phyloP scores from a whole-genome alignment of 2,113 vertebrate species.

The Crypturellus undulatus region DNA sequence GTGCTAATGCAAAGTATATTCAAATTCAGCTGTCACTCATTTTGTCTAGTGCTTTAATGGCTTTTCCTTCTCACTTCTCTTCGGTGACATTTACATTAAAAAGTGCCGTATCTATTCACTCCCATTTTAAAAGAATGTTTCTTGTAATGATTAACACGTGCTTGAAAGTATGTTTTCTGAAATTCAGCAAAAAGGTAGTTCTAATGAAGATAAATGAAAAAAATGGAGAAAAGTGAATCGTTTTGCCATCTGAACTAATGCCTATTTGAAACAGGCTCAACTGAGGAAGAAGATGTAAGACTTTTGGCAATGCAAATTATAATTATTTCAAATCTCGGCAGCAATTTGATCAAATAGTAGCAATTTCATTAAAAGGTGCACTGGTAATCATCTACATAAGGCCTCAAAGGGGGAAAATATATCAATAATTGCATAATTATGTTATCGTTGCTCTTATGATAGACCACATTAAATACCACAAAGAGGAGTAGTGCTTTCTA shows the following conservation, averaged over 20 bases:
- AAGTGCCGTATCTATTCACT: constrained; percentile 57
- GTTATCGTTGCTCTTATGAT: constrained; percentile 62
- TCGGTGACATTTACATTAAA: constrained; percentile 68
- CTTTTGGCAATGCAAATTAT: constrained; percentile 73
- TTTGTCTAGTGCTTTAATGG: constrained; percentile 74
- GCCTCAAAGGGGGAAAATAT: constrained; percentile 51
- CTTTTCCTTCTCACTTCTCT: constrained; percentile 71
- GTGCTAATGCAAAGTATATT: constrained; percentile 68
- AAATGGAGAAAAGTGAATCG: background rate
- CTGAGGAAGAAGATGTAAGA: constrained; percentile 65
- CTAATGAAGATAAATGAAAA: constrained; percentile 42
- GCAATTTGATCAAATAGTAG: constrained; percentile 75
- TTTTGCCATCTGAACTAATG: constrained; percentile 67
- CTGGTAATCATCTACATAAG: constrained; percentile 59
- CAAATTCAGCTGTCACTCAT: constrained; percentile 69
- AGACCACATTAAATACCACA: constrained; percentile 64
- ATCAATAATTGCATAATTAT: constrained; percentile 75
- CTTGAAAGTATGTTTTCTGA: constrained; percentile 53
- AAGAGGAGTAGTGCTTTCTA: constrained; percentile 37
- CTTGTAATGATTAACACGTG: constrained; percentile 30
- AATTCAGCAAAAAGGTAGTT: constrained; percentile 42
- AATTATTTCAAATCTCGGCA: constrained; percentile 78
- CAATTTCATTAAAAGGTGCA: constrained; percentile 76
- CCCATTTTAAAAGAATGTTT: constrained; percentile 48
- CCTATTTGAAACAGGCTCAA: constrained; percentile 65